phyloP scores from a whole-genome alignment of 2,797 vertebrate species.

The Poecilia picta region DNA sequence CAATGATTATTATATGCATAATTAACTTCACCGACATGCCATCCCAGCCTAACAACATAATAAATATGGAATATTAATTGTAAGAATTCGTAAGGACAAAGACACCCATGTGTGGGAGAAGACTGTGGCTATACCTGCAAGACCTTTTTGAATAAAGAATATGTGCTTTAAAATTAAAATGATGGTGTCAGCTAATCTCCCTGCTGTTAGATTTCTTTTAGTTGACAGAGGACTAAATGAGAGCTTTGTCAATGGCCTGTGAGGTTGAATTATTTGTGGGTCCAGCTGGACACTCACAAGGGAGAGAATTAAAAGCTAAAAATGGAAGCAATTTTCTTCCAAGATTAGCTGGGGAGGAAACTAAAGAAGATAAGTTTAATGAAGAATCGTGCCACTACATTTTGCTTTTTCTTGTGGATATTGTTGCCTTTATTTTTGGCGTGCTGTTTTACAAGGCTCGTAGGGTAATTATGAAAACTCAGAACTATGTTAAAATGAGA shows the following conservation, averaged over 20 bases:
- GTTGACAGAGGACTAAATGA: conserved; percentile 43
- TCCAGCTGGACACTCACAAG: conserved; percentile 71
- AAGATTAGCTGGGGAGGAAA: conserved; percentile 71
- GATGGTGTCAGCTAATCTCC: conserved; percentile 9
- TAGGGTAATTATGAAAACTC: conserved; percentile 19
- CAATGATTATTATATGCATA: conserved; percentile 39
- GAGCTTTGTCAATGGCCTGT: conserved; percentile 49
- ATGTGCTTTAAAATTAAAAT: neutral
- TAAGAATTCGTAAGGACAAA: conserved; percentile 31
- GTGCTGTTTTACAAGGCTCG: conserved; percentile 24
- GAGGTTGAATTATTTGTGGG: conserved; percentile 51
- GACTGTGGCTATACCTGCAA: neutral
- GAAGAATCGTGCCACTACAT: conserved; percentile 61
- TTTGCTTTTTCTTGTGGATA: conserved; percentile 16
- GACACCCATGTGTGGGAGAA: conserved; percentile 15
- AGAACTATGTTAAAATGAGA: neutral
- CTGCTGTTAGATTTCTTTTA: conserved; percentile 44
- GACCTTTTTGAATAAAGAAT: neutral
- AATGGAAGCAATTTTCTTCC: conserved; percentile 76
- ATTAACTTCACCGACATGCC: conserved; percentile 39
- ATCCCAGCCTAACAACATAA: conserved; percentile 6
- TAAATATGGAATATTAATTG: conserved; percentile 10
- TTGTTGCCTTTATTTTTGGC: conserved; percentile 21
- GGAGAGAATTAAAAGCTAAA: conserved; percentile 77
- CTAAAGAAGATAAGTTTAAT: conserved; percentile 63